Base-by-base conservation (phyloP, 1,140 invertebrate species). In the Gerris buenoi region DNA sequence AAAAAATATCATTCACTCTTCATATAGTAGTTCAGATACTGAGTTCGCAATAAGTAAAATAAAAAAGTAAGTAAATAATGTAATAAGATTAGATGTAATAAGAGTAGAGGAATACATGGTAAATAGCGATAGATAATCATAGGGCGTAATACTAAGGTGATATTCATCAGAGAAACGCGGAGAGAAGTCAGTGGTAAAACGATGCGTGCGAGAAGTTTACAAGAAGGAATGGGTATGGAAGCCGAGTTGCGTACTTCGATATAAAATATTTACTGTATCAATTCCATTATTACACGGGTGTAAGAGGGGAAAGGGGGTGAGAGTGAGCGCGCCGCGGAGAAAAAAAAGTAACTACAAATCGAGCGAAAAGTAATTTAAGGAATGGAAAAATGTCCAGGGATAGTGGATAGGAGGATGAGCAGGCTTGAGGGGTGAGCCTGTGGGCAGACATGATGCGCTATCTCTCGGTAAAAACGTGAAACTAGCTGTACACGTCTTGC, bases 331-430 rank as follows among this genome's bases (percentile, higher is more conserved):
- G 5, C 58, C 58, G 10, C 23, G 3, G 22, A 15, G 5, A 60
- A 22, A 5, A 3, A 14, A 5, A 60, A 60, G 58, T 15, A 60
- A 15, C 58, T 60, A 60, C 58, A 60, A 60, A 60, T 60, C 58
- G 58, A 60, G 58, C 58, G 5, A 60, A 46, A 60, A 60, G 58
- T 60, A 60, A 60, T 60, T 60, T 60, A 60, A 60, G 58, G 58
- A 60, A 60, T 60, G 58, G 58, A 60, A 60, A 60, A 60, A 60
- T 60, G 58, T 60, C 58, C 58, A 25, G 58, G 33, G 18, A 46
- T n/a, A n/a, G n/a, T n/a, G n/a, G n/a, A n/a, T n/a, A n/a, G n/a
- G n/a, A n/a, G n/a, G n/a, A n/a, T n/a, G n/a, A n/a, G n/a, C 46
- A 13, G 46, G 46, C 46, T n/a, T 13, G 10, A 10, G 46, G 46